phyloP scores from a whole-genome alignment of 2,888 invertebrate genomes.

The Macrophya annulata region DNA sequence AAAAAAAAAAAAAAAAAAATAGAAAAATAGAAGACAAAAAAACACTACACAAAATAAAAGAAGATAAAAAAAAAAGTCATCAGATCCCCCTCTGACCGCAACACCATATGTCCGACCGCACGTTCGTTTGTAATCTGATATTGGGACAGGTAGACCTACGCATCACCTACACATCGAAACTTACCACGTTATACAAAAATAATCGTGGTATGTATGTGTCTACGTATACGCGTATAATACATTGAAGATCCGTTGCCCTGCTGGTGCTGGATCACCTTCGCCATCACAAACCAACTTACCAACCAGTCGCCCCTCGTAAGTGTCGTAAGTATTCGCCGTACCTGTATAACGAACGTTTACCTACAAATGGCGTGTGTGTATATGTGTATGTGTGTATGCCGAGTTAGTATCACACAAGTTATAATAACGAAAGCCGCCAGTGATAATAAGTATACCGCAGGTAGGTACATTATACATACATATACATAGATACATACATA shows the following conservation, averaged over 20 bases:
- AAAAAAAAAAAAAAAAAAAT: conserved; percentile 35
- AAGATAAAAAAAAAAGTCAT: conserved; percentile 45
- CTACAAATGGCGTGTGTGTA: not conserved
- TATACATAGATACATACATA: not conserved
- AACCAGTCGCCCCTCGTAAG: conserved; percentile 29
- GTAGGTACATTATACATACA: not conserved
- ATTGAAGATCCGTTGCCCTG: conserved; percentile 25
- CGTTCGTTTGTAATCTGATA: conserved; percentile 53
- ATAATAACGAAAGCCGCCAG: not conserved
- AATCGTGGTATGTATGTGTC: too few species aligned
- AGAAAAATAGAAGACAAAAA: conserved; percentile 55
- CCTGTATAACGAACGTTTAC: conserved; percentile 4
- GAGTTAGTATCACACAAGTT: not conserved
- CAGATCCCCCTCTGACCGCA: not conserved
- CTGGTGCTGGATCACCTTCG: conserved; percentile 53
- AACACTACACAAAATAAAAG: conserved; percentile 27
- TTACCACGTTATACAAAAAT: too few species aligned
- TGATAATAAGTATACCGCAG: conserved; percentile 7
- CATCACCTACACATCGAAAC: not conserved
- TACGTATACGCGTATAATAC: conserved; percentile 22
- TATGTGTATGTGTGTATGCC: not conserved
- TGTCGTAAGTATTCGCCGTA: conserved; percentile 25
- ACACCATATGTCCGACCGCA: conserved; percentile 34
- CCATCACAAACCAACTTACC: conserved; percentile 39
- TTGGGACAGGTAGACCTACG: conserved; percentile 38